phyloP scores from a whole-genome alignment of 2,113 vertebrate genomes.

The Lepisosteus osseus region DNA sequence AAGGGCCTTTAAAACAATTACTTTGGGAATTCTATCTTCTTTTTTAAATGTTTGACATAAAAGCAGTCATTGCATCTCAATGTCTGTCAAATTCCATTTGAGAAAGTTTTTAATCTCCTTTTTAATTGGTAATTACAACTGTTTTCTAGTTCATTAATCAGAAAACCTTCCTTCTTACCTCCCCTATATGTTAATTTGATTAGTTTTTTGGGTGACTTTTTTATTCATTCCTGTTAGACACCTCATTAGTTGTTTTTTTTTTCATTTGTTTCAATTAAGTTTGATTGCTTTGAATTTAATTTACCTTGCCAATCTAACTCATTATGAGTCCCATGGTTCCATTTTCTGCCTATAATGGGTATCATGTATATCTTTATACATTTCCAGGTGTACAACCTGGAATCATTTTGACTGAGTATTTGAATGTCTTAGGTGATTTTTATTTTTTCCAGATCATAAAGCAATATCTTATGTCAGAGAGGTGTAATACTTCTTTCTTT shows the following conservation, averaged over 20 bases:
- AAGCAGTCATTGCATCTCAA: neutral
- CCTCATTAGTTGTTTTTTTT: neutral
- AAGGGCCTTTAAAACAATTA: too few relatives aligned
- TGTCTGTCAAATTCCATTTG: neutral
- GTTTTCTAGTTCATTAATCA: neutral
- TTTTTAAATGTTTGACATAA: neutral
- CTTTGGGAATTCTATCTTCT: too few relatives aligned
- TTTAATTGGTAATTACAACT: slow-evolving; percentile 1
- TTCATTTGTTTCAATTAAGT: slow-evolving; percentile 9
- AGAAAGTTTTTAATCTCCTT: neutral
- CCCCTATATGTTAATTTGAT: neutral
- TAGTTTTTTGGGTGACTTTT: neutral
- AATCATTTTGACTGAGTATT: too few relatives aligned
- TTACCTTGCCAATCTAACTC: slow-evolving; percentile 2
- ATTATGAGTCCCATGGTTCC: neutral
- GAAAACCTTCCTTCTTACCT: slow-evolving; percentile 2
- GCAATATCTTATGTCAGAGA: too few relatives aligned
- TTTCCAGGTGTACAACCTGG: too few relatives aligned
- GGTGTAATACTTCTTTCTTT: too few relatives aligned
- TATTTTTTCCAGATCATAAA: too few relatives aligned
- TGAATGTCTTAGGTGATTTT: too few relatives aligned
- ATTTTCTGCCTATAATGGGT: neutral
- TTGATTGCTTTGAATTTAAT: slow-evolving; percentile 9
- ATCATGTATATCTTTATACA: too few relatives aligned
- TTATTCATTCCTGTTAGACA: neutral